Conservation (phyloP, 2,888 invertebrate species). For the Aspidiotus destructor region DNA sequence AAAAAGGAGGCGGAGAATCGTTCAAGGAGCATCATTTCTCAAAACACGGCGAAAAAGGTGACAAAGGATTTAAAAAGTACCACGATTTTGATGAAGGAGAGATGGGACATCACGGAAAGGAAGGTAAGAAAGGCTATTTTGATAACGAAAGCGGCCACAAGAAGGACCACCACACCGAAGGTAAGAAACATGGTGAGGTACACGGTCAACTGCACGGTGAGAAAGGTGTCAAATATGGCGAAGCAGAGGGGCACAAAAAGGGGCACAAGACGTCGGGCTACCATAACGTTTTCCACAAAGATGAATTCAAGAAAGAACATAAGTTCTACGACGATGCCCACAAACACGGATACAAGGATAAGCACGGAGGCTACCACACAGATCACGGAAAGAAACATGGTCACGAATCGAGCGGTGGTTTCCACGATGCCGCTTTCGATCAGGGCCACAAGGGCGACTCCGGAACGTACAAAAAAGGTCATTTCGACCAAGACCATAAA, state of each 20-base stretch:
- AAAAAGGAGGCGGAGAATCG: slow-evolving; percentile 49
- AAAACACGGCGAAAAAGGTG: slow-evolving; percentile 52
- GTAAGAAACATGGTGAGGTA: slow-evolving; percentile 55
- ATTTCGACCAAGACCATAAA: slow-evolving; percentile 68
- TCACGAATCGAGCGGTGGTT: slow-evolving; percentile 62
- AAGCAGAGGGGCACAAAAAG: slow-evolving; percentile 63
- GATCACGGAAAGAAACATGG: slow-evolving; percentile 67
- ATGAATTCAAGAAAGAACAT: slow-evolving; percentile 66
- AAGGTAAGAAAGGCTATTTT: slow-evolving; percentile 54
- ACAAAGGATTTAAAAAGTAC: slow-evolving; percentile 55
- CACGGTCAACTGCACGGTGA: slow-evolving; percentile 59
- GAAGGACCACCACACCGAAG: slow-evolving; percentile 53
- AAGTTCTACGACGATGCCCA: slow-evolving; percentile 78
- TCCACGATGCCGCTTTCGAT: slow-evolving; percentile 65
- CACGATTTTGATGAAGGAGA: slow-evolving; percentile 55
- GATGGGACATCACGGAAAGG: slow-evolving; percentile 60
- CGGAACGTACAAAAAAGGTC: slow-evolving; percentile 68
- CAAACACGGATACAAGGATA: slow-evolving; percentile 63
- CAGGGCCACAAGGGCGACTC: slow-evolving; percentile 70
- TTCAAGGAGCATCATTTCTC: slow-evolving; percentile 50
- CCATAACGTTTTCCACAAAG: slow-evolving; percentile 70
- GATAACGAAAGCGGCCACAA: slow-evolving; percentile 54
- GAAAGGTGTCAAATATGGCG: slow-evolving; percentile 55
- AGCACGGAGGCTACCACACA: slow-evolving; percentile 65
- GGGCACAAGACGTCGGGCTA: slow-evolving; percentile 67